These are phyloP conservation scores for Probaryconus sp. DNA, from an alignment of 1,140 invertebrate species.

Conservation along the genomic window DNA sequence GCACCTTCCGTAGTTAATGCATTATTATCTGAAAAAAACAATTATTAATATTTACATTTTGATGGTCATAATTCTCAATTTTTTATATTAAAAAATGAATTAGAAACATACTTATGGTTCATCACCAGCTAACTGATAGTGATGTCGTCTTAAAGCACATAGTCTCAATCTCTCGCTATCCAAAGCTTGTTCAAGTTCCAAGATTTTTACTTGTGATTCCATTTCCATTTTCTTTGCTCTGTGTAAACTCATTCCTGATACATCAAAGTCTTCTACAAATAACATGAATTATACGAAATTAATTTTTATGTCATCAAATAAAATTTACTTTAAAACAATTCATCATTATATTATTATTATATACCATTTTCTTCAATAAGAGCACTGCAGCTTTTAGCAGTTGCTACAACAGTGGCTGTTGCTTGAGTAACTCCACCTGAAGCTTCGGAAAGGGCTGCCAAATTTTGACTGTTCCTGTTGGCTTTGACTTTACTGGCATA, in stretches of 20 bases:
- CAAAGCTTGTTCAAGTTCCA: slow-evolving; percentile 94
- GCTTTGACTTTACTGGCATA: slow-evolving; percentile 96
- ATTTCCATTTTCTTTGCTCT: slow-evolving; percentile 97
- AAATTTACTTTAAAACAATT: background rate
- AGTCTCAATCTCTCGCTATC: slow-evolving; percentile 91
- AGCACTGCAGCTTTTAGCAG: slow-evolving; percentile 91
- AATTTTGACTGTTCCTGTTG: slow-evolving; percentile 87
- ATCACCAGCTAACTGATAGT: slow-evolving; percentile 92
- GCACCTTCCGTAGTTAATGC: too few relatives aligned
- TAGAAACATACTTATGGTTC: slow-evolving; percentile 76
- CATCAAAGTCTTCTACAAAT: slow-evolving; percentile 90
- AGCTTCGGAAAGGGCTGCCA: slow-evolving; percentile 88
- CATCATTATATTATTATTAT: slow-evolving; percentile 43
- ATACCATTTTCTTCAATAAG: slow-evolving; percentile 91
- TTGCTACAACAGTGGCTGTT: slow-evolving; percentile 95
- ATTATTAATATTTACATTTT: background rate
- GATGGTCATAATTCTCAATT: too few relatives aligned
- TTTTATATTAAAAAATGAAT: too few relatives aligned
- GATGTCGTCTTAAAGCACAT: slow-evolving; percentile 91
- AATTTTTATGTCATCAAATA: slow-evolving; percentile 3
- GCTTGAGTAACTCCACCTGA: slow-evolving; percentile 92
- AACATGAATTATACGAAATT: slow-evolving; percentile 16
- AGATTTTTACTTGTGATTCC: slow-evolving; percentile 94
- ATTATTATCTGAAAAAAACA: too few relatives aligned
- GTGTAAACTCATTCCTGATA: slow-evolving; percentile 92